Conservation (phyloP, 2,888 invertebrate species). For the Apeira syringaria region DNA sequence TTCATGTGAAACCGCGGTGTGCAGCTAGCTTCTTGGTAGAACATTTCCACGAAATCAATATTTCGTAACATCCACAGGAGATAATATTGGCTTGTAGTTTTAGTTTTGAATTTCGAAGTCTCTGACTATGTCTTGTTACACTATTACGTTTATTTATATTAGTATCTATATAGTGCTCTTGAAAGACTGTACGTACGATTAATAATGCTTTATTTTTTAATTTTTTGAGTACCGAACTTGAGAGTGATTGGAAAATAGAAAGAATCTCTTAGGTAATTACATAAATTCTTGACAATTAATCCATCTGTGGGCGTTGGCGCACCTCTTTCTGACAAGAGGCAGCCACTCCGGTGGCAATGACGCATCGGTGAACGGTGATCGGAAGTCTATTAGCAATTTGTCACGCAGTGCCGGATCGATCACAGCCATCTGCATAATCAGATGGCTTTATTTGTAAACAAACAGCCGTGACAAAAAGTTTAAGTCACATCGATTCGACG, state of each 20-base stretch:
- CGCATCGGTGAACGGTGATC: conserved; percentile 27
- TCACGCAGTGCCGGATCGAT: conserved; percentile 12
- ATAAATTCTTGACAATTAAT: conserved; percentile 12
- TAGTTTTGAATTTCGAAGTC: too few species aligned
- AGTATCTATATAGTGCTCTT: too few species aligned
- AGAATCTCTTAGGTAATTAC: conserved; percentile 14
- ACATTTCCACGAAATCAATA: too few species aligned
- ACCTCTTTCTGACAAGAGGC: conserved; percentile 7
- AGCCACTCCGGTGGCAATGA: conserved; percentile 8
- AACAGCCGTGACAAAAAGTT: conserved; percentile 7
- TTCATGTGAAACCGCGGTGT: too few species aligned
- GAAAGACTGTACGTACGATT: too few species aligned
- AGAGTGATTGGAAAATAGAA: conserved; percentile 12
- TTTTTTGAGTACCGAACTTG: background rate
- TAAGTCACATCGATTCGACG: background rate
- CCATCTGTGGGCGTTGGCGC: conserved; percentile 4
- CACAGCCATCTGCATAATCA: conserved; percentile 26
- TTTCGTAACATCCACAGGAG: too few species aligned
- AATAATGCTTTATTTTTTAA: background rate
- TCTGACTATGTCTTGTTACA: too few species aligned
- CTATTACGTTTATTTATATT: too few species aligned
- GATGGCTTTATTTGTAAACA: conserved; percentile 28
- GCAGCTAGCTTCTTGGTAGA: too few species aligned
- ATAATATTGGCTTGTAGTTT: too few species aligned
- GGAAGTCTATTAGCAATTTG: conserved; percentile 22